These are phyloP conservation scores for Drosophila algonquin DNA, from an alignment of 2,888 invertebrate species.

Conservation along the genomic window DNA sequence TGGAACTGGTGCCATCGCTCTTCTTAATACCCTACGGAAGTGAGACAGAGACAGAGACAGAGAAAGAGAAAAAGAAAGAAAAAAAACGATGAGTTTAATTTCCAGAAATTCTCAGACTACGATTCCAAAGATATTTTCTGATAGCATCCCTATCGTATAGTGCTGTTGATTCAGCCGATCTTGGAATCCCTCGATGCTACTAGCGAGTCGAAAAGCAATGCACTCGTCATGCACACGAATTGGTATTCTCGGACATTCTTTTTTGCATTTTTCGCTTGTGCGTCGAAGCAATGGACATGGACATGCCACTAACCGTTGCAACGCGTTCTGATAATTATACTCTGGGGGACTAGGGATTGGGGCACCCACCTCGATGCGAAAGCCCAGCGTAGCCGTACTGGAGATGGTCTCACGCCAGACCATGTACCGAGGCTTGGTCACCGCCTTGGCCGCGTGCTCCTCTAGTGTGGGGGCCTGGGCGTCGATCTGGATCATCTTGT, in stretches of 20 bases:
- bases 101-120: neutral
- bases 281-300: no score
- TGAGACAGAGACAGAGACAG: neutral
- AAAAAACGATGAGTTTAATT: neutral
- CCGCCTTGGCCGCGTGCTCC: constrained; percentile 94
- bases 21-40: constrained; percentile 89
- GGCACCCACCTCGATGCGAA: constrained; percentile 91
- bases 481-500: constrained; percentile 98
- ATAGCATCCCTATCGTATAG: no score
- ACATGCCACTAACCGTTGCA: no score
- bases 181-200: no score
- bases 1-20: constrained; percentile 94
- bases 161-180: no score
- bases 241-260: no score
- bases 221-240: no score
- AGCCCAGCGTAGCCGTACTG: constrained; percentile 97
- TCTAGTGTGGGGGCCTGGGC: constrained; percentile 94
- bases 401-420: constrained; percentile 98
- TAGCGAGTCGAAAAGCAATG: no score
- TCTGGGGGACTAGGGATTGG: no score
- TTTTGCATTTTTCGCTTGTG: no score
- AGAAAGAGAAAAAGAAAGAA: neutral
- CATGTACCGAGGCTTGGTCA: constrained; percentile 97
- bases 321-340: neutral
- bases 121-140: no score